Evolutionary conservation across 2,113 vertebrate genomes (phyloP), one percentile per base, ranked within the genome.

Genomic region (Mus pahari): DNA sequence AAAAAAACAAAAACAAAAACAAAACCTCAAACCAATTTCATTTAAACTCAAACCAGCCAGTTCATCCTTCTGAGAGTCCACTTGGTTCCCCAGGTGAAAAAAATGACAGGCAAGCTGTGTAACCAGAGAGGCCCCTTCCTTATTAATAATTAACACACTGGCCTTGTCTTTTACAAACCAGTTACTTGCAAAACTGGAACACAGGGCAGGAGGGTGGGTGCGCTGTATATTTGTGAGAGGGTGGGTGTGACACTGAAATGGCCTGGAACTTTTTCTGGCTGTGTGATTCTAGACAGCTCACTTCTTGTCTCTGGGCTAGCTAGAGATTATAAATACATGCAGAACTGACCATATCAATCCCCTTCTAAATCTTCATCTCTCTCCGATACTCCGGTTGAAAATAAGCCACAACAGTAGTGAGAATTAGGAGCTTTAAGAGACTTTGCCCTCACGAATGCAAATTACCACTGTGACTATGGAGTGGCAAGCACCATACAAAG

Each of bases 231-330:
- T 10, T 26, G 5, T 89, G 73, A 55, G 16, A 8, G 17, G n/a
- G 81, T 7, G 19, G 28, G 28, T 7, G 0, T 0, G 9, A 3
- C 0, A 1, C 3, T 91, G 3, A 55, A 79, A 74, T 62, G 75
- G 48, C 74, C 11, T 31, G 33, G 68, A 55, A 6, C 28, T 71
- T 19, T 53, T 62, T 88, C 71, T 24, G 73, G 33, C 60, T 68
- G 5, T 79, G 73, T 84, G 62, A 84, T 78, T 53, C 58, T 60
- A 39, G 39, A 82, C 7, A 75, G 55, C 33, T 70, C 81, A 50
- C 22, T 36, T 50, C 33, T 53, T 17, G 48, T 92, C 90, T 48
- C 19, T 66, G 53, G 28, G 62, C 14, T 42, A 48, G 16, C 14
- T 42, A 48, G 16, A 91, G 28, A 66, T 3, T 11, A 68, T 16